phyloP scores from a whole-genome alignment of 2,888 invertebrate species.

The Blomia tropicalis region DNA sequence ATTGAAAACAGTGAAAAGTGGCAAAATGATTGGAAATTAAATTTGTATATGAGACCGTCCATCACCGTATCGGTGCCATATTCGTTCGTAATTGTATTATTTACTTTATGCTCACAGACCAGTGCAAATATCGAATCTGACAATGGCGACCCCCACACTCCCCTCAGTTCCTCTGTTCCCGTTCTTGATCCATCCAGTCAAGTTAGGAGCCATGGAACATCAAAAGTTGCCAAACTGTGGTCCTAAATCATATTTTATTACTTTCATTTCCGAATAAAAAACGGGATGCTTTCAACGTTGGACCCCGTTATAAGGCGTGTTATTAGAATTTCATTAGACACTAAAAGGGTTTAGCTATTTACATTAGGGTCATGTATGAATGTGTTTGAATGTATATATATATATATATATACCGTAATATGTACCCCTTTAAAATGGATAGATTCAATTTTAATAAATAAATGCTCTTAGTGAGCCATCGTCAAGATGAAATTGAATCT shows the following conservation, averaged over 20 bases:
- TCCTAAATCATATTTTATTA: constrained; percentile 14
- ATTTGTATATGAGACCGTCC: no score
- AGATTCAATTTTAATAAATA: constrained; percentile 8
- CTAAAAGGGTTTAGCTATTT: constrained; percentile 15
- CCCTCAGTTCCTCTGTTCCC: not conserved
- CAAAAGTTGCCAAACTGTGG: constrained; percentile 5
- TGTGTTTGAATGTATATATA: no score
- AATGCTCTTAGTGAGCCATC: not conserved
- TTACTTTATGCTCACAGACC: no score
- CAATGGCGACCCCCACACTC: no score
- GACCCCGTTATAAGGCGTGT: constrained; percentile 3
- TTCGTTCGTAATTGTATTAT: no score
- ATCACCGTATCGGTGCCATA: no score
- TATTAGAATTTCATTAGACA: constrained; percentile 13
- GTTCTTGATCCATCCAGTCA: no score
- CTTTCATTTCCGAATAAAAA: constrained; percentile 12
- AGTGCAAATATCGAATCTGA: no score
- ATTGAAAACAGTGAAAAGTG: not conserved
- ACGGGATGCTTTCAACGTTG: not conserved
- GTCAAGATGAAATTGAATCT: constrained; percentile 6
- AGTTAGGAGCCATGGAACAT: no score
- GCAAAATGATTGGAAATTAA: constrained; percentile 5
- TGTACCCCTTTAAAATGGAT: constrained; percentile 4
- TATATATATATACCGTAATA: no score
- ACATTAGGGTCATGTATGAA: not conserved